These are phyloP conservation scores for Psilopsiagon aymara DNA, from an alignment of 2,113 vertebrate genomes.

Conservation along the genomic window DNA sequence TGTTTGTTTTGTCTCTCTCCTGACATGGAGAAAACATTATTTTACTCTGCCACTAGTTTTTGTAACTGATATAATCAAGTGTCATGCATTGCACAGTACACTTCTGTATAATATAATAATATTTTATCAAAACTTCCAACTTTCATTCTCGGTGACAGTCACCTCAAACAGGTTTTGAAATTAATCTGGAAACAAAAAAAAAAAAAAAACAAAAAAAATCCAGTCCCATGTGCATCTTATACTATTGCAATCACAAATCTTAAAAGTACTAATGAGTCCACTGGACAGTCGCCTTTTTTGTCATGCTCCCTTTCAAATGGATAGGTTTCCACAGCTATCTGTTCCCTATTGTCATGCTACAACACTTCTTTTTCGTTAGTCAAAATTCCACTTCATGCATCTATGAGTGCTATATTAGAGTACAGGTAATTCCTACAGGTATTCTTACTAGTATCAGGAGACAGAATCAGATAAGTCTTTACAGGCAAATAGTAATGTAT, in stretches of 20 bases:
- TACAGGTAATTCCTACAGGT: neutral
- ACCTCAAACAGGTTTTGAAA: neutral
- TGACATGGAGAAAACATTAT: neutral
- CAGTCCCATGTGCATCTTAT: neutral
- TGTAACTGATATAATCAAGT: neutral
- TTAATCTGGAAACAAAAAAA: neutral
- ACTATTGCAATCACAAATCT: neutral
- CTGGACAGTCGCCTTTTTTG: neutral
- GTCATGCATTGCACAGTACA: neutral
- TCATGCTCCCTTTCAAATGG: neutral
- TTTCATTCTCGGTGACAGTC: neutral
- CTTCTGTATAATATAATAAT: neutral
- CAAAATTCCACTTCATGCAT: neutral
- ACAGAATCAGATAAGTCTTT: neutral
- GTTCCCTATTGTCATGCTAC: accelerated
- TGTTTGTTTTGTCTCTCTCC: neutral
- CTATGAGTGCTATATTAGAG: neutral
- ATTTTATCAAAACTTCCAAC: neutral
- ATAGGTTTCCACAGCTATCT: neutral
- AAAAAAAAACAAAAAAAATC: neutral
- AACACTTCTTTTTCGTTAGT: neutral
- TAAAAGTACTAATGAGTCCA: neutral
- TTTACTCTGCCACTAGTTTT: neutral
- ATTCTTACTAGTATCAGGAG: neutral
- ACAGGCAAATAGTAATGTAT: neutral